Conservation (phyloP, 2,888 invertebrate genomes). For the Cephus sareptanus region DNA sequence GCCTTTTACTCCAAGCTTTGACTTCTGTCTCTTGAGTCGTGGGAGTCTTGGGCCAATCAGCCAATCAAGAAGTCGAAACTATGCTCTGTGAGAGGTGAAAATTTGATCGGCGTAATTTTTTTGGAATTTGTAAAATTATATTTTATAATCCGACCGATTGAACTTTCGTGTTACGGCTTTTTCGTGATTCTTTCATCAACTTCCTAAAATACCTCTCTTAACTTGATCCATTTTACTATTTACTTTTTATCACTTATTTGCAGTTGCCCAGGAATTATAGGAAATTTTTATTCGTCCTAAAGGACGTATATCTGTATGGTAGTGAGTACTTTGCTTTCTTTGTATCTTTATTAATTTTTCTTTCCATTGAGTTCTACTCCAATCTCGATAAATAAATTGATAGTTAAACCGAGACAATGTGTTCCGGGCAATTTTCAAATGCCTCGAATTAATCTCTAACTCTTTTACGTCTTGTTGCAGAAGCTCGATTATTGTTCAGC, state of each 20-base stretch:
- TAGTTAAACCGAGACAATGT: not conserved
- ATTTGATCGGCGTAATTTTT: not conserved
- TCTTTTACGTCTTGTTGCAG: not conserved
- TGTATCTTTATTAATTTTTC: not conserved
- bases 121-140: too few relatives aligned
- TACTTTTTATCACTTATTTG: not conserved
- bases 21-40: not conserved
- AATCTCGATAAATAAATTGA: not conserved
- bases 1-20: not conserved
- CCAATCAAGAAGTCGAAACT: not conserved
- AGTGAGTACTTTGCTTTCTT: not conserved
- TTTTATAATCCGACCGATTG: not conserved
- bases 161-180: not conserved
- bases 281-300: not conserved
- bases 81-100: not conserved
- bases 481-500: not conserved
- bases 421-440: not conserved
- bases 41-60: not conserved
- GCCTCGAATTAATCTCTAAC: not conserved
- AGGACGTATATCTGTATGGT: not conserved
- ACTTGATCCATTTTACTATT: not conserved
- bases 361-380: not conserved
- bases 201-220: not conserved
- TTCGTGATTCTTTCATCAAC: not conserved
- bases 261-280: not conserved